A percentile compares a stretch with the other conserved stretches of the same genome.
Evolutionary conservation across 2,113 vertebrate genomes (phyloP).

Genomic region (Corythornis vintsioides): DNA sequence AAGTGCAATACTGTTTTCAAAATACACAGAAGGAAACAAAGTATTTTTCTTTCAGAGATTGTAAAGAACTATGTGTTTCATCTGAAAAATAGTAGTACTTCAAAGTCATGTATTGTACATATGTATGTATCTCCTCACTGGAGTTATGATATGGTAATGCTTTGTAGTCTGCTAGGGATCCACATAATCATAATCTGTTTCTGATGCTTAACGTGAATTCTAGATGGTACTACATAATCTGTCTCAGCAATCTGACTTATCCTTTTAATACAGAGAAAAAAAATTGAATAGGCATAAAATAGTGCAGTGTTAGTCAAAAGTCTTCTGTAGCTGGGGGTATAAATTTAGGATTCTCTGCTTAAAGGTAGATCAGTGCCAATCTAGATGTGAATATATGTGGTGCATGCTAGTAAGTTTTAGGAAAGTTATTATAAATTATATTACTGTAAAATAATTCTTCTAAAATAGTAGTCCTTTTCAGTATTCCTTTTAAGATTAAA

Average conservation of each 20-base stretch:
- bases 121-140: not conserved
- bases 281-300: not conserved
- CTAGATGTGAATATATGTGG: not conserved
- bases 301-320: not conserved
- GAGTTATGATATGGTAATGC: not conserved
- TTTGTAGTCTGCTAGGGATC: conserved; percentile 20
- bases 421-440: not conserved
- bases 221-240: not conserved
- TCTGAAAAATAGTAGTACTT: not conserved
- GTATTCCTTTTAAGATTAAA: not conserved
- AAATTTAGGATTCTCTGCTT: conserved; percentile 1
- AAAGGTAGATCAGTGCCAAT: not conserved
- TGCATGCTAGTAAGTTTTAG: not conserved
- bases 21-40: not conserved
- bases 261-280: not conserved
- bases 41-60: not conserved
- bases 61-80: not conserved
- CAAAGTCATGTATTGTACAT: not conserved
- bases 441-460: not conserved
- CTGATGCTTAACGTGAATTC: not conserved
- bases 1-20: not conserved
- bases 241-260: not conserved
- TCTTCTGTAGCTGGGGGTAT: not conserved
- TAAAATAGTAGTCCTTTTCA: not conserved
- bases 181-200: not conserved